Percentiles rank a stretch among this genome's conserved stretches.
phyloP scores from a whole-genome alignment of 1,140 invertebrate genomes.

The Mactra quadrangularis region DNA sequence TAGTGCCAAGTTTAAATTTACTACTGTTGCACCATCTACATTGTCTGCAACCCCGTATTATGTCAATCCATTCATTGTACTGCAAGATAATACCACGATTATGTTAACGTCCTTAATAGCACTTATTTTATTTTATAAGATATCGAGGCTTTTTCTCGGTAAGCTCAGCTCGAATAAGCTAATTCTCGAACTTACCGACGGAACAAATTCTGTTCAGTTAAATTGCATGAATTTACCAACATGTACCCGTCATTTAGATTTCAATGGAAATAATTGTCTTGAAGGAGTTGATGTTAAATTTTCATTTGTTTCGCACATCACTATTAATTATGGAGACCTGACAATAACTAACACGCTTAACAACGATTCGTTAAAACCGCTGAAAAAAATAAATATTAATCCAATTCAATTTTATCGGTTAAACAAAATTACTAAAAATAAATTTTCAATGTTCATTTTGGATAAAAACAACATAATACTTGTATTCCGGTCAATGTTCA shows the following conservation, averaged over 20 bases:
- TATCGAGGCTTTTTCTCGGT: not conserved
- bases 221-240: not conserved
- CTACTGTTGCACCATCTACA: not conserved
- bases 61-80: not conserved
- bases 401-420: not conserved
- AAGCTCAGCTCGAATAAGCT: not conserved
- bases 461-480: too few relatives aligned
- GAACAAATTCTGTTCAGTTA: not conserved
- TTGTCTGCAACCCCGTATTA: not conserved
- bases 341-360: not conserved
- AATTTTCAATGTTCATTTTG: not conserved
- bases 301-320: not conserved
- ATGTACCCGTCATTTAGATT: constrained; percentile 1
- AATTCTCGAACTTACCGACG: constrained; percentile 1
- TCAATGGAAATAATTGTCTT: not conserved
- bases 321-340: not conserved
- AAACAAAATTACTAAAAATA: not conserved
- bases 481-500: too few relatives aligned
- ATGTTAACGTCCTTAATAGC: not conserved
- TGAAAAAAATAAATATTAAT: not conserved
- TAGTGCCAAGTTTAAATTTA: not conserved
- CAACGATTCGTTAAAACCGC: not conserved
- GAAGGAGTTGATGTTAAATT: not conserved
- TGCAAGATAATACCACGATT: not conserved
- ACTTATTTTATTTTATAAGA: not conserved